Evolutionary conservation across 1,140 invertebrate species (phyloP).

Genomic region (Drosophila pectinifera): DNA sequence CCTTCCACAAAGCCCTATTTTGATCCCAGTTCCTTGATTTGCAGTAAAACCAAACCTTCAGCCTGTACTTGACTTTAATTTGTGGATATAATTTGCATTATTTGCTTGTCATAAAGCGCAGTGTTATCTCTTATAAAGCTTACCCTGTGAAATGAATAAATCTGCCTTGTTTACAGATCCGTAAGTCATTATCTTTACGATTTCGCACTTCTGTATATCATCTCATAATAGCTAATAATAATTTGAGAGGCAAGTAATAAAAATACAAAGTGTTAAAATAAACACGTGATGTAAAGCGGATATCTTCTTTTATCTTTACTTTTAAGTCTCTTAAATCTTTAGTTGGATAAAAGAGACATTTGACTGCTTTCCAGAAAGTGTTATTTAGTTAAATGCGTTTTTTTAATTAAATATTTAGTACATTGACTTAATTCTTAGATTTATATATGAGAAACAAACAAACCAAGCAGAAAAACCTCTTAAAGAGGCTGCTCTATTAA

Average conservation of each 20-base stretch:
- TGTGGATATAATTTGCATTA: not conserved
- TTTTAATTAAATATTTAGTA: too few species aligned
- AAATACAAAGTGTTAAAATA: not conserved
- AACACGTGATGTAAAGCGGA: not conserved
- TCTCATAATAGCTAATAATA: not conserved
- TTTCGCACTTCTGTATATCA: not conserved
- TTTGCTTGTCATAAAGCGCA: not conserved
- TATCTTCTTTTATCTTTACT: too few species aligned
- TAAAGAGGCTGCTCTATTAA: too few species aligned
- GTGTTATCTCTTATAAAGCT: not conserved
- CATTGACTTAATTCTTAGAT: too few species aligned
- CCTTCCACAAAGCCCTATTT: conserved; percentile 25
- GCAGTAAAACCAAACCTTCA: not conserved
- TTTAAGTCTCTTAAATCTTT: too few species aligned
- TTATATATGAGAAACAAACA: too few species aligned
- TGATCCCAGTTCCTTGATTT: not conserved
- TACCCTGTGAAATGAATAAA: not conserved
- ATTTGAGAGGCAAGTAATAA: not conserved
- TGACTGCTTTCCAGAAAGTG: too few species aligned
- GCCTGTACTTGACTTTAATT: not conserved
- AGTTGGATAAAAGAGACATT: too few species aligned
- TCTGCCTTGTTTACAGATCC: not conserved
- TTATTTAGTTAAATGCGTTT: too few species aligned
- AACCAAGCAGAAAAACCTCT: too few species aligned
- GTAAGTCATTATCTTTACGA: not conserved